These are phyloP conservation scores for Tryphoninae sp. DNA, from an alignment of 2,888 invertebrate species.

Conservation along the genomic window DNA sequence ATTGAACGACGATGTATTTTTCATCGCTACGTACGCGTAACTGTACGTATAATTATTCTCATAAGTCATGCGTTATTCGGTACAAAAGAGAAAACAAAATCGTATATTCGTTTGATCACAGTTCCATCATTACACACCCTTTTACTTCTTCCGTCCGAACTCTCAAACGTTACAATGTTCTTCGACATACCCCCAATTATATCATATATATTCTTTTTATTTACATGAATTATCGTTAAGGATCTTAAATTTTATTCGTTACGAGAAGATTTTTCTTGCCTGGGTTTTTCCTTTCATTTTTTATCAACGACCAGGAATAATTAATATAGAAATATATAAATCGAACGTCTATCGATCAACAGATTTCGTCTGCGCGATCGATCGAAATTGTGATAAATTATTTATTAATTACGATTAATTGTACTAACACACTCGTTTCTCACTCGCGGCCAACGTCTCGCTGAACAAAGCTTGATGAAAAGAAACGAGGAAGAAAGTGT, in stretches of 20 bases:
- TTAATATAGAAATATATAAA: not conserved
- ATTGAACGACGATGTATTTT: constrained; percentile 33
- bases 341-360: not conserved
- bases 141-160: not conserved
- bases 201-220: constrained; percentile 48
- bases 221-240: constrained; percentile 49
- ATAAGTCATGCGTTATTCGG: constrained; percentile 55
- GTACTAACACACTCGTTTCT: constrained; percentile 41
- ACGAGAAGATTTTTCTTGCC: not conserved
- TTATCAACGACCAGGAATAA: constrained; percentile 25
- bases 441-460: constrained; percentile 6
- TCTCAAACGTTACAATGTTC: constrained; percentile 39
- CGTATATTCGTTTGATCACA: constrained; percentile 31
- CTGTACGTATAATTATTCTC: constrained; percentile 37
- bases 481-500: not conserved
- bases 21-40: constrained; percentile 31
- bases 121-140: constrained; percentile 8
- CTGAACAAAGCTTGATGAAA: constrained; percentile 8
- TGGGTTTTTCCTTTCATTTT: constrained; percentile 15
- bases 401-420: constrained; percentile 28
- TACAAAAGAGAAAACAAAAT: constrained; percentile 59
- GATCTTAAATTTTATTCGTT: constrained; percentile 29
- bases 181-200: constrained; percentile 23
- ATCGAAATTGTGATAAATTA: constrained; percentile 38
- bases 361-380: constrained; percentile 6